Percentiles rank a stretch among this genome's conserved stretches.
Conservation (phyloP, 2,113 vertebrate species). For the Pleuronectes platessa region DNA sequence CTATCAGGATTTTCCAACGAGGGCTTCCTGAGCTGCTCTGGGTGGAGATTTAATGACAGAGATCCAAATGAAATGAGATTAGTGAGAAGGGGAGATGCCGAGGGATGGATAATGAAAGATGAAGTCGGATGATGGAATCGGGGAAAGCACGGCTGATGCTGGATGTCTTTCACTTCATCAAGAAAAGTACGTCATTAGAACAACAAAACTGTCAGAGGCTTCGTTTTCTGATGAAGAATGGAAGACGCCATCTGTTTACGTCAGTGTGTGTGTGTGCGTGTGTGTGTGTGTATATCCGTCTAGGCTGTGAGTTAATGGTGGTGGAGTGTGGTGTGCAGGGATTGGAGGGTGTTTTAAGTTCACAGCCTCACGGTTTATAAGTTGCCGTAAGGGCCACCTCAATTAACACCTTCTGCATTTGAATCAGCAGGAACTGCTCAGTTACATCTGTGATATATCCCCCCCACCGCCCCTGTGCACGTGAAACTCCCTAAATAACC, state of each 20-base stretch:
- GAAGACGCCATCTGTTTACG: conserved; percentile 28
- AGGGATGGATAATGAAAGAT: conserved; percentile 45
- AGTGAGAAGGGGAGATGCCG: conserved; percentile 38
- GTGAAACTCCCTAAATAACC: not conserved
- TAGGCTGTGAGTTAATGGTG: not conserved
- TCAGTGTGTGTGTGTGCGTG: not conserved
- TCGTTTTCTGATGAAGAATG: conserved; percentile 18
- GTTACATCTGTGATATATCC: not conserved
- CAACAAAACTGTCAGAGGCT: conserved; percentile 44
- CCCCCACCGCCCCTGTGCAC: not conserved
- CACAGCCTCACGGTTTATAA: conserved; percentile 22
- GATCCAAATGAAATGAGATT: conserved; percentile 48
- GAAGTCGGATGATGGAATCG: conserved; percentile 52
- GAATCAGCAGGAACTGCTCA: not conserved
- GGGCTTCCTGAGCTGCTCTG: conserved; percentile 12
- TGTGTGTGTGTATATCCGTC: too few species aligned
- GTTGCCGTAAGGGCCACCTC: conserved; percentile 8
- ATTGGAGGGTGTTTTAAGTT: conserved; percentile 35
- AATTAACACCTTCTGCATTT: conserved; percentile 32
- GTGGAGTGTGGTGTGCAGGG: not conserved
- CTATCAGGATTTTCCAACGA: not conserved
- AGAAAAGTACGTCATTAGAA: conserved; percentile 20
- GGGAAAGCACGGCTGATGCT: conserved; percentile 21
- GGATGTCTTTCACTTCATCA: conserved; percentile 35
- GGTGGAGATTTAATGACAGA: conserved; percentile 44